Percentiles rank a stretch among this genome's conserved stretches.
Evolutionary conservation across 35 echinoderm and acorn worm genomes (phyloP).

Genomic region (Ophiothrix spiculata): DNA sequence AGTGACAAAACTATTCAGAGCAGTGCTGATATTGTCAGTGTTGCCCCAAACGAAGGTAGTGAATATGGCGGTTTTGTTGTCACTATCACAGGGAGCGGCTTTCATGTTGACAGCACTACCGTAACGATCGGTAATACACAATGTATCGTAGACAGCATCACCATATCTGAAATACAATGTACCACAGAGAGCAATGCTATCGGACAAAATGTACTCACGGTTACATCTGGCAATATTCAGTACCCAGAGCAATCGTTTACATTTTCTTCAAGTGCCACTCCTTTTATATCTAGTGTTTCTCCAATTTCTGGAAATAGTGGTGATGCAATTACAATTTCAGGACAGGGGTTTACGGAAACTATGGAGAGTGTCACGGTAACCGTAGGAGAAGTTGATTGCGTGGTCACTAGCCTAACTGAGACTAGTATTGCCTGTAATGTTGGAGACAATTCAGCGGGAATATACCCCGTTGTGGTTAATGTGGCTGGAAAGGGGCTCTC

Average conservation of each 20-base stretch:
- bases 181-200: conserved; percentile 19
- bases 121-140: conserved; percentile 41
- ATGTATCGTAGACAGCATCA: conserved; percentile 57
- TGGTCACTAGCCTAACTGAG: background rate
- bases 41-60: conserved; percentile 62
- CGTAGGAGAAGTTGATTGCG: conserved; percentile 59
- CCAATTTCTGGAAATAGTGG: conserved; percentile 37
- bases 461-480: conserved; percentile 20
- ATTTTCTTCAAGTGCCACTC: conserved; percentile 32
- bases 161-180: conserved; percentile 63
- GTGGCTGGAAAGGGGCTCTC: conserved; percentile 35
- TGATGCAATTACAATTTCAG: conserved; percentile 65
- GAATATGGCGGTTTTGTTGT: conserved; percentile 63
- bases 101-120: conserved; percentile 27
- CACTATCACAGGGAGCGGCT: conserved; percentile 80
- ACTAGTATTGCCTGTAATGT: conserved; percentile 47
- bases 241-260: conserved; percentile 31
- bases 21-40: conserved; percentile 27
- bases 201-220: background rate
- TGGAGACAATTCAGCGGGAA: conserved; percentile 45
- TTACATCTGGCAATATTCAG: conserved; percentile 20
- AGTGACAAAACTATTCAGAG: conserved; percentile 25
- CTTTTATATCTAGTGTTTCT: conserved; percentile 43
- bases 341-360: background rate
- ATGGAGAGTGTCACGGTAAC: conserved; percentile 11